phyloP scores from a whole-genome alignment of 2,888 invertebrate genomes.

The Dysmachus trigonus region DNA sequence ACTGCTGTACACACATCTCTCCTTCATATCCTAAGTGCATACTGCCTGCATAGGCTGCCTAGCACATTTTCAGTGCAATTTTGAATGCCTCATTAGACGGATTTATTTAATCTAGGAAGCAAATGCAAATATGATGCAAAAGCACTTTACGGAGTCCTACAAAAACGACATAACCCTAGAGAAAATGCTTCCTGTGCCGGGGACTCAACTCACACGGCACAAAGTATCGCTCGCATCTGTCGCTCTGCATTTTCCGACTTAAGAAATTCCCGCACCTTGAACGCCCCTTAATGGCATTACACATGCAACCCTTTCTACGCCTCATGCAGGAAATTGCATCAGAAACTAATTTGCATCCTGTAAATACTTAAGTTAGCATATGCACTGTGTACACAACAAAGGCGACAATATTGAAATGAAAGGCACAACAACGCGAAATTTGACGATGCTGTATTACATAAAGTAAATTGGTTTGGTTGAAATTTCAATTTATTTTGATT shows the following conservation, averaged over 20 bases:
- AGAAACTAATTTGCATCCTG: slow-evolving; percentile 21
- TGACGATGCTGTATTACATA: neutral
- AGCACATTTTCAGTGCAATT: neutral
- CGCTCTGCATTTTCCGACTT: neutral
- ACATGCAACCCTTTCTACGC: slow-evolving; percentile 4
- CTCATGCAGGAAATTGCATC: slow-evolving; percentile 9
- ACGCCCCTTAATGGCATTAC: slow-evolving; percentile 9
- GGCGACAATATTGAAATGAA: neutral
- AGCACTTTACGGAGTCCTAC: neutral
- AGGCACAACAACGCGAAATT: neutral
- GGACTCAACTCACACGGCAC: neutral
- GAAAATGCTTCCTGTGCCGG: neutral
- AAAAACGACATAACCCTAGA: neutral
- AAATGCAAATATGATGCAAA: neutral
- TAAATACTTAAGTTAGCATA: neutral
- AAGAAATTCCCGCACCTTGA: neutral
- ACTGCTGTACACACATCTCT: neutral
- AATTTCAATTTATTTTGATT: neutral
- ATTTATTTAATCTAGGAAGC: neutral
- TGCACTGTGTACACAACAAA: neutral
- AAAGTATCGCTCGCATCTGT: neutral
- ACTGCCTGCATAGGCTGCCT: neutral
- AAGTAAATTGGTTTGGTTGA: neutral
- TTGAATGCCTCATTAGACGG: neutral
- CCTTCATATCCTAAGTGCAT: neutral